Evolutionary conservation across 2,888 invertebrate species (phyloP), one percentile per base, ranked within the genome.

Genomic region (Platerodrilus igneus): DNA sequence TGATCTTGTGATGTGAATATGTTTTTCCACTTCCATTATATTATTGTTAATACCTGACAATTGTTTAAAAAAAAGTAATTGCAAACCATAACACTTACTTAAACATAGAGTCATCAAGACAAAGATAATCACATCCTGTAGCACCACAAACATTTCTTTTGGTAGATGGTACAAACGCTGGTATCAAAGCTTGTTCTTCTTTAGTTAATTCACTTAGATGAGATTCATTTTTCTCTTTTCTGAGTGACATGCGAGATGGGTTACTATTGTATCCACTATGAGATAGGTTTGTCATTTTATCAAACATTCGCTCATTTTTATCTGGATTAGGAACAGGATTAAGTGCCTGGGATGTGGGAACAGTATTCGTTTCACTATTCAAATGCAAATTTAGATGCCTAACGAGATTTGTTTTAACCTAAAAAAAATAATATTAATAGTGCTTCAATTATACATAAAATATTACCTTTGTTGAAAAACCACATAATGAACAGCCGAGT

Each of bases 251-350:
- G 70, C 71, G 72, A 22, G 71, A 59, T n/a, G 41, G 33, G 58
- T 63, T 3, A 63, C 64, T 6, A 50, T 44, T 11, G 37, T 51
- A 41, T 58, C 68, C 85, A 50, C 82, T 85, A n/a, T 82, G 80
- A 0, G 89, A 87, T 10, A 87, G 72, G 62, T 89, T 89, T 0
- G 81, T 75, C 89, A 89, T 89, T 62, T 82, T 85, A 62, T 89
- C 88, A 58, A 88, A 89, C 75, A 87, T 85, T 50, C 77, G 78
- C 58, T 87, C 86, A 48, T 81, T 82, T 22, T 80, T 79, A 50
- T 83, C 83, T 20, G 87, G 68, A 59, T 83, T 86, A 0, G 85
- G 86, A 4, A 89, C 87, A 0, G 88, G 88, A 70, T 89, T 89
- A 0, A 88, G 80, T 0, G 86, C 86, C 8, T 81, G 82, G 0